These are phyloP conservation scores for Hippocampus guttulatus DNA, from an alignment of 2,113 vertebrate species.

Conservation along the genomic window DNA sequence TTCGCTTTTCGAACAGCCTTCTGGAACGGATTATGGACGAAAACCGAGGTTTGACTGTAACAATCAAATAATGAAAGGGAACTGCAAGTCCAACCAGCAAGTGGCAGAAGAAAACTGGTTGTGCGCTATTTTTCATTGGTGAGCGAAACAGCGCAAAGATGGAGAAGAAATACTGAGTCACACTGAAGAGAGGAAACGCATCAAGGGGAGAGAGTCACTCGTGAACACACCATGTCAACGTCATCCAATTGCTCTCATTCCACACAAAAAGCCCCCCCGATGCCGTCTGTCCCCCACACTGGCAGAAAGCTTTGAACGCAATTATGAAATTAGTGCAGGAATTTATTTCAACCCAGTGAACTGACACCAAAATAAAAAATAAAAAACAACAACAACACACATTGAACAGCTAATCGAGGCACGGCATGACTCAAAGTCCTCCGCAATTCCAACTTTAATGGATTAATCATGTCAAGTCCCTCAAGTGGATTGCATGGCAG, in stretches of 20 bases:
- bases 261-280: slow-evolving; percentile 25
- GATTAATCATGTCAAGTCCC: slow-evolving; percentile 68
- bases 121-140: neutral
- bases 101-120: slow-evolving; percentile 29
- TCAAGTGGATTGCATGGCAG: slow-evolving; percentile 48
- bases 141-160: slow-evolving; percentile 8
- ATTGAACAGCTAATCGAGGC: slow-evolving; percentile 67
- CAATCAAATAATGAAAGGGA: too few relatives aligned
- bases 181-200: slow-evolving; percentile 17
- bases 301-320: slow-evolving; percentile 58
- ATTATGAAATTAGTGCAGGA: slow-evolving; percentile 68
- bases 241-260: slow-evolving; percentile 39
- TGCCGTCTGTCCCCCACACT: slow-evolving; percentile 27
- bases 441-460: slow-evolving; percentile 69
- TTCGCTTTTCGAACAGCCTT: too few relatives aligned
- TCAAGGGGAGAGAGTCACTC: slow-evolving; percentile 30
- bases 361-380: slow-evolving; percentile 56
- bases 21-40: too few relatives aligned
- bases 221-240: slow-evolving; percentile 41
- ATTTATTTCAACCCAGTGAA: slow-evolving; percentile 69
- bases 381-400: slow-evolving; percentile 14
- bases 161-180: slow-evolving; percentile 38
- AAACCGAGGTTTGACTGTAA: too few relatives aligned
- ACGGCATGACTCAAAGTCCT: slow-evolving; percentile 54
- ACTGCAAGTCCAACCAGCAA: slow-evolving; percentile 23